These are phyloP conservation scores for Artemisiospiza belli DNA, from an alignment of 2,113 vertebrate genomes.

Conservation along the genomic window DNA sequence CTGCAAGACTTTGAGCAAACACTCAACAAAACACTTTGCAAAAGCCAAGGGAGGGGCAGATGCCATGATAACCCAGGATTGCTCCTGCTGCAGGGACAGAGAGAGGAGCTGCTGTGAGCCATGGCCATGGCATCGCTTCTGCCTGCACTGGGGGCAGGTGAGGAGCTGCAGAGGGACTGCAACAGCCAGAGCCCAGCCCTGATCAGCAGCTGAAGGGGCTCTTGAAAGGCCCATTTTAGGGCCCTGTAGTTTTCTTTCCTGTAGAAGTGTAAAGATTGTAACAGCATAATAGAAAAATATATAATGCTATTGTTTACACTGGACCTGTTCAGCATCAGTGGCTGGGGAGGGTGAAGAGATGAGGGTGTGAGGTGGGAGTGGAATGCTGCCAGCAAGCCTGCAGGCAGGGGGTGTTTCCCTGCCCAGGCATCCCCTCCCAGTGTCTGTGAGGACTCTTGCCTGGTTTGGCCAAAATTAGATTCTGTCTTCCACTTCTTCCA, in stretches of 20 bases:
- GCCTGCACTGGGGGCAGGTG: neutral
- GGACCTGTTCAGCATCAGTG: neutral
- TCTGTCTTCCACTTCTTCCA: neutral
- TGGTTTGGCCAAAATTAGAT: neutral
- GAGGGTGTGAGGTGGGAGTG: neutral
- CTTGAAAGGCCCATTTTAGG: neutral
- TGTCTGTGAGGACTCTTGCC: rapidly evolving
- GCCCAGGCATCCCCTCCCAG: neutral
- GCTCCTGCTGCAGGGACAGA: neutral
- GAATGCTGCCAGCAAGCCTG: neutral
- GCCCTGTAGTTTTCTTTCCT: neutral
- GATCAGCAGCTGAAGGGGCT: neutral
- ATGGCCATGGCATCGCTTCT: rapidly evolving
- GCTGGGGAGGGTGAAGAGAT: neutral
- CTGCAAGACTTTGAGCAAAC: neutral
- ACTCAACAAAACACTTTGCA: neutral
- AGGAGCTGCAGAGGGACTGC: neutral
- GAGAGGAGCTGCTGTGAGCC: neutral
- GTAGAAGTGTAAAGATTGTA: neutral
- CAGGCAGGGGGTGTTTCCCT: neutral
- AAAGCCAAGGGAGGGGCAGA: neutral
- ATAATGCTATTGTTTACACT: rapidly evolving
- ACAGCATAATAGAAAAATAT: neutral
- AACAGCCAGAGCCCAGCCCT: neutral
- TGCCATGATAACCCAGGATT: rapidly evolving